phyloP scores from a whole-genome alignment of 2,888 invertebrate genomes.

The Scrobipalpa atriplicella region DNA sequence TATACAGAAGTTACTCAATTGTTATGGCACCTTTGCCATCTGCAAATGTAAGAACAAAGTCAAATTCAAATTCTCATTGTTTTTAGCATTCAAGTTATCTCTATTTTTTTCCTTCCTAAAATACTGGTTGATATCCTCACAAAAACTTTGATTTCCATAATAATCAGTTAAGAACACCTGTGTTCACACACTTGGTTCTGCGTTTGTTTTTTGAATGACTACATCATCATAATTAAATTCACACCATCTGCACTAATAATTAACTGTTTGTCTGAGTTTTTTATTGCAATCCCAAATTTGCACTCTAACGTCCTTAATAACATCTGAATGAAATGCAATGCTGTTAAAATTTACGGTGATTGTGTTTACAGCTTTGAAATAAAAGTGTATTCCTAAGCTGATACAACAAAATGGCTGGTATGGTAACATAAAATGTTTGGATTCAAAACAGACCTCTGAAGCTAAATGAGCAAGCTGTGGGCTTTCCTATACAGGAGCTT shows the following conservation, averaged over 20 bases:
- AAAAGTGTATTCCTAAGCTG: no score
- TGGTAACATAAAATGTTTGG: no score
- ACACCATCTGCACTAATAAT: conserved; percentile 29
- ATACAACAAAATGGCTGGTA: no score
- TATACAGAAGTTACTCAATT: no score
- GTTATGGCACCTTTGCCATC: no score
- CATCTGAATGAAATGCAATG: neutral
- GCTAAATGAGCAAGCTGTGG: no score
- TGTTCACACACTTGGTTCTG: conserved; percentile 7
- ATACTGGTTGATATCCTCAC: conserved; percentile 19
- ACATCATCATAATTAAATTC: conserved; percentile 28
- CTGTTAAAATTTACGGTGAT: neutral
- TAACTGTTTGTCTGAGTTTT: conserved; percentile 16
- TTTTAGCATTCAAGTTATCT: conserved; percentile 20
- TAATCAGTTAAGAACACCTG: conserved; percentile 30
- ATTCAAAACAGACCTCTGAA: no score
- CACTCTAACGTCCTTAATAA: neutral
- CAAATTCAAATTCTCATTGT: conserved; percentile 8
- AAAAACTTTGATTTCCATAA: conserved; percentile 29
- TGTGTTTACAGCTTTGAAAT: neutral
- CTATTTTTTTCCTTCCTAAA: conserved; percentile 13
- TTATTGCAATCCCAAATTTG: conserved; percentile 2
- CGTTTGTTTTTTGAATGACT: conserved; percentile 24
- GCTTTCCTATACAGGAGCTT: neutral
- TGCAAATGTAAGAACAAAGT: neutral